Evolutionary conservation across 2,888 invertebrate genomes (phyloP), one percentile per base, ranked within the genome.

Genomic region (Polyploca ridens): DNA sequence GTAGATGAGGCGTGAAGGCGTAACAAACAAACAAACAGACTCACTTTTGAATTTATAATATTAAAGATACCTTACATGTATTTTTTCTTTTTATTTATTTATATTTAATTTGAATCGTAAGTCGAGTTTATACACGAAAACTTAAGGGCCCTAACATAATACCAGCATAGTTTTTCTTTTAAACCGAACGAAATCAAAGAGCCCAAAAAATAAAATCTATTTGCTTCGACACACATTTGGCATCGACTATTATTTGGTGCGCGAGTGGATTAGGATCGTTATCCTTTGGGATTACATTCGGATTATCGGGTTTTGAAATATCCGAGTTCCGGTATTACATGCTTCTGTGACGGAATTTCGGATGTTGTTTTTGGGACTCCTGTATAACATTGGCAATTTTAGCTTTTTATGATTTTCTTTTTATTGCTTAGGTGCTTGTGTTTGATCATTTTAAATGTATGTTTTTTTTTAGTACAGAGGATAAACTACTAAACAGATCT

Each of bases 301-400:
- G 54, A 54, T 54, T 54, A 54, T 54, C 54, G 54, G 54, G 54
- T 54, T 54, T 54, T 19, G 16, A 54, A 54, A 54, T 54, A 54
- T 54, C 54, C 54, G 54, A 54, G 19, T 8, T 54, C 10, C 54
- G 16, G 54, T 2, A 10, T 54, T 54, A 54, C 54, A 14, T 5
- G 2, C n/a, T 46, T n/a, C n/a, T 14, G 13, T 46, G 44, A 5
- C 19, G 19, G 19, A 19, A 19, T 19, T 19, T 10, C 54, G 19
- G 19, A 54, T 16, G 16, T 54, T 7, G 0, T 54, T 54, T 54
- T 19, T 54, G 19, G 1, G 5, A 54, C n/a, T 46, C 49, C 49
- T 49, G 49, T 49, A 49, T 49, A 16, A 44, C 7, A 16, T n/a
- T 49, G 3, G 44, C 3, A 5, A 27, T 0, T 35, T 7, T 3